Conservation (phyloP, 2,113 vertebrate genomes). For the Lycaon pictus region DNA sequence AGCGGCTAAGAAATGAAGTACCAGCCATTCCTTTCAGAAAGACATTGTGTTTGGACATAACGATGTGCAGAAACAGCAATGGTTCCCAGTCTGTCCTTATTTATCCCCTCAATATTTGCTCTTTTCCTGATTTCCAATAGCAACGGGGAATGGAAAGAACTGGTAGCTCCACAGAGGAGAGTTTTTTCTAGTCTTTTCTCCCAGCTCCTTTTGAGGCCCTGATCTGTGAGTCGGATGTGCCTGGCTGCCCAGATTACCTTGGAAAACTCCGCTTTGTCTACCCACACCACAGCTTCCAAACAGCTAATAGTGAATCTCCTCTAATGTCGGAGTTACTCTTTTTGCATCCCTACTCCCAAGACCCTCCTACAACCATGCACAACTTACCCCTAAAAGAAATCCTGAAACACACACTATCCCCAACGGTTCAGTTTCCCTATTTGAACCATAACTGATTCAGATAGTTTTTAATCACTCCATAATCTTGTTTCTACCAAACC, state of each 20-base stretch:
- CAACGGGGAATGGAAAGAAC: not conserved
- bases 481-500: not conserved
- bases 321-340: not conserved
- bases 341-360: not conserved
- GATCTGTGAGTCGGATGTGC: not conserved
- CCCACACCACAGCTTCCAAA: not conserved
- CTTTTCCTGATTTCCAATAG: not conserved
- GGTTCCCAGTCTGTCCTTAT: not conserved
- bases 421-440: not conserved
- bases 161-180: not conserved
- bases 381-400: not conserved
- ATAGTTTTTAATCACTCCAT: not conserved
- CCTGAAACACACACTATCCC: not conserved
- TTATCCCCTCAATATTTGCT: not conserved
- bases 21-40: not conserved
- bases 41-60: not conserved
- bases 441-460: not conserved
- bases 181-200: not conserved
- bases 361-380: not conserved
- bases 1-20: not conserved
- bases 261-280: not conserved
- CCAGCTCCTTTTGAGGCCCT: not conserved
- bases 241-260: not conserved
- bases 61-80: not conserved
- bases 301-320: not conserved